phyloP scores from a whole-genome alignment of 2,888 invertebrate genomes.

The Stenotaenia linearis region DNA sequence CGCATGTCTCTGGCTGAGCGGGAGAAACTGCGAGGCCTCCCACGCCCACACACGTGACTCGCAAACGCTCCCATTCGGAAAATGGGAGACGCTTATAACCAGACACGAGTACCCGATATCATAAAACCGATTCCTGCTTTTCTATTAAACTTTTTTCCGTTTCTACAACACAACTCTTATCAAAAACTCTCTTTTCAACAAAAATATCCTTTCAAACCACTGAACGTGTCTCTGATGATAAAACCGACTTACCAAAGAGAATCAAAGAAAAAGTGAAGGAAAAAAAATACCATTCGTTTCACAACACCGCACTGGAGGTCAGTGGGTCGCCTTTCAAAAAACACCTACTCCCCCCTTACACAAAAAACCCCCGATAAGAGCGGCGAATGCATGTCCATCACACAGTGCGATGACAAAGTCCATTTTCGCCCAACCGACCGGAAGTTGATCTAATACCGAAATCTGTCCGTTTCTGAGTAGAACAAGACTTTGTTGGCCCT shows the following conservation, averaged over 20 bases:
- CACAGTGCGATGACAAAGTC: not conserved
- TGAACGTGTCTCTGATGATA: not conserved
- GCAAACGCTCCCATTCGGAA: not conserved
- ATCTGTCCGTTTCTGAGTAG: not conserved
- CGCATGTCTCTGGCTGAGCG: not conserved
- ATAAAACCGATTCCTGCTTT: not conserved
- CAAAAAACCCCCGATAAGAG: not conserved
- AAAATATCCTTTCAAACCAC: conserved; percentile 4
- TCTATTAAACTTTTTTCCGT: not conserved
- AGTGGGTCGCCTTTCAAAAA: not conserved
- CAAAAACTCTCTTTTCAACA: conserved; percentile 5
- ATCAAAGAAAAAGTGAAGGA: not conserved
- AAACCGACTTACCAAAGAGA: not conserved
- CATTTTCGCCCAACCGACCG: not conserved
- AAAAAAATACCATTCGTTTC: not conserved
- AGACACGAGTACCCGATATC: conserved; percentile 3
- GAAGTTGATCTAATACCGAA: not conserved
- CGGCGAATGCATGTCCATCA: not conserved
- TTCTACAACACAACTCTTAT: not conserved
- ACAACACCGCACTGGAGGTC: not conserved
- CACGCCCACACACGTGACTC: not conserved
- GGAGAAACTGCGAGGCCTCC: not conserved
- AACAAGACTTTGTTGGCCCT: not conserved
- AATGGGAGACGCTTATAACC: conserved; percentile 4
- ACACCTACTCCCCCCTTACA: not conserved